Conservation (phyloP, 2,888 invertebrate species). For the Nephrocerus scutellatus region DNA sequence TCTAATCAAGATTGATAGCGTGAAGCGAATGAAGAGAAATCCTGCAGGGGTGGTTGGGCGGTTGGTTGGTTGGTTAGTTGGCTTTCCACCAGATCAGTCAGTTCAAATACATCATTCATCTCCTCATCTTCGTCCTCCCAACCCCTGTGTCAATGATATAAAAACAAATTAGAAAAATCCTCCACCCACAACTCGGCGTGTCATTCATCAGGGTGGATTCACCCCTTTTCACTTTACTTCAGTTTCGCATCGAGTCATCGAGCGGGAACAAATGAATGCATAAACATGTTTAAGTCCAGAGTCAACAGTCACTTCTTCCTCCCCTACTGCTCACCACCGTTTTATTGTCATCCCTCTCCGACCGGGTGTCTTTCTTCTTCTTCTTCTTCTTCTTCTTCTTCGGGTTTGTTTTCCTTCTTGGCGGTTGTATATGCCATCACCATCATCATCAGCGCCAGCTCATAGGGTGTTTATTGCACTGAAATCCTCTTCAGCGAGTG, state of each 20-base stretch:
- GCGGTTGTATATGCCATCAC: no score
- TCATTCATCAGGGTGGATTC: no score
- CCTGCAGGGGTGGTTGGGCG: conserved; percentile 6
- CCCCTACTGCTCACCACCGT: no score
- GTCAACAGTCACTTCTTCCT: no score
- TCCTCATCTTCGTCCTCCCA: no score
- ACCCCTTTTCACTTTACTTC: neutral
- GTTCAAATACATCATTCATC: no score
- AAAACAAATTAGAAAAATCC: conserved; percentile 19
- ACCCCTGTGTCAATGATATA: conserved; percentile 14
- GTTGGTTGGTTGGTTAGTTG: conserved; percentile 15
- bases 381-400: conserved; percentile 6
- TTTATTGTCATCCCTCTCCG: conserved; percentile 4
- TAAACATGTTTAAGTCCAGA: conserved; percentile 21
- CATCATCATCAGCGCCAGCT: no score
- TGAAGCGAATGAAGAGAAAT: conserved; percentile 42
- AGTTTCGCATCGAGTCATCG: neutral
- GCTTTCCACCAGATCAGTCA: conserved; percentile 18
- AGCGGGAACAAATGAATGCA: conserved; percentile 23
- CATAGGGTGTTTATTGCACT: no score
- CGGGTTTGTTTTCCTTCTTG: conserved; percentile 19
- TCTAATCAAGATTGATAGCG: conserved; percentile 48
- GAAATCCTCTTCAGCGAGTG: no score
- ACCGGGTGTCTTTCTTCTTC: neutral
- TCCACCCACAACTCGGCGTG: no score